Base-by-base conservation (phyloP, 2,888 invertebrate genomes). In the Lysandra bellargus region DNA sequence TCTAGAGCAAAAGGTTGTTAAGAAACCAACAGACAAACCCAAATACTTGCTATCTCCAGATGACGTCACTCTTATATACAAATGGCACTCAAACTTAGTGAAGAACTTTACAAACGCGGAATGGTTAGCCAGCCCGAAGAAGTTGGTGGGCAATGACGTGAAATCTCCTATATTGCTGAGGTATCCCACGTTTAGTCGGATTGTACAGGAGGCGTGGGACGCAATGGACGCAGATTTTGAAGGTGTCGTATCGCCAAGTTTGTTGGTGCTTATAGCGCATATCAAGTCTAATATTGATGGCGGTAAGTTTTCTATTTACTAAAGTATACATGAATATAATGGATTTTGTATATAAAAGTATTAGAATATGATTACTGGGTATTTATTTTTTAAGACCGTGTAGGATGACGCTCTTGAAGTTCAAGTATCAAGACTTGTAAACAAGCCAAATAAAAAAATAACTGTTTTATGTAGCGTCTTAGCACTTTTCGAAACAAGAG, bases 81-180 rank as follows among this genome's bases (percentile, higher is more conserved):
- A 95, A 81, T 93, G 96, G 84, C 97, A 97, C 90, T 94, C 95
- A 0, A 91, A 88, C 30, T 95, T 97, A 57, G 91, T 96, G 23
- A 92, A 91, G 57, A 92, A 92, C n/a, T 95, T 95, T 88, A 95
- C 96, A 0, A 89, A 90, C 80, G 94, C 95, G 0, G 95, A 96
- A 87, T 97, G 97, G 97, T 85, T 96, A 83, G 86, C 90, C 80
- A 89, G 88, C 81, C 92, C 93, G 40, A 91, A 91, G 83, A 93
- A 89, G 83, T 85, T 96, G 80, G 88, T 93, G 0, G 87, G 87
- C 4, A 90, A 89, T 82, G 91, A 94, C 73, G 91, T 92, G 0
- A 82, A 89, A 0, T 89, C 86, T 78, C 95, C 96, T 0, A 88
- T 96, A 80, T 82, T 96, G 81, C 95, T 95, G 83, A 94, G 96